Percentiles rank a stretch among this genome's conserved stretches.
These are phyloP conservation scores for Crossoptilon crossoptilon DNA, from an alignment of 2,797 vertebrate species.

Conservation along the genomic window DNA sequence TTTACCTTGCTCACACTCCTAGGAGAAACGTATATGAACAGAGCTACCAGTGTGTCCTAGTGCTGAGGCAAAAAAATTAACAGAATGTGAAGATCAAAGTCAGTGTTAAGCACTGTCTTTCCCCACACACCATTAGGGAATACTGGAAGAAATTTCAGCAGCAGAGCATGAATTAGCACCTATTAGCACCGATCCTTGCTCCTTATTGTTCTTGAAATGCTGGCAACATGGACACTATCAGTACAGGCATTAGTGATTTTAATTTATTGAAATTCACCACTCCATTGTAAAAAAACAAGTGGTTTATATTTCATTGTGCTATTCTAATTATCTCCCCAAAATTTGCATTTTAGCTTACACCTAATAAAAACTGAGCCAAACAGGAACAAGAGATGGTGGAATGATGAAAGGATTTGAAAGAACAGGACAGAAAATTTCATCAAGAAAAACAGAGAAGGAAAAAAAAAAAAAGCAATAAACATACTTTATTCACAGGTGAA, in stretches of 20 bases:
- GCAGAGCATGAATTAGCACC: neutral
- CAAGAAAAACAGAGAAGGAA: neutral
- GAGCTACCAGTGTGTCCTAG: neutral
- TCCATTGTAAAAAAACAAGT: neutral
- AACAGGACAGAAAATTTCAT: neutral
- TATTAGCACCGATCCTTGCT: neutral
- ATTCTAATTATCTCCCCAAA: neutral
- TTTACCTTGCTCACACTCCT: neutral
- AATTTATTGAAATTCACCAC: neutral
- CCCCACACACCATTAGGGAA: rapidly evolving
- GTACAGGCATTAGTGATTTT: neutral
- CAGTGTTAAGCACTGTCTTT: neutral
- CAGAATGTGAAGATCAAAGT: neutral
- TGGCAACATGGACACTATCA: neutral
- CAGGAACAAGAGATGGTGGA: neutral
- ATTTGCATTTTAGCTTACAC: neutral
- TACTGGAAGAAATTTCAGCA: neutral
- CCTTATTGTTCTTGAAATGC: neutral
- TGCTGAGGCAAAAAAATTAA: neutral
- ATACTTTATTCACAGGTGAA: neutral
- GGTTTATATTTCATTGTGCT: neutral
- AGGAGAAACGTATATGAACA: neutral
- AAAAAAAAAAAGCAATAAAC: neutral
- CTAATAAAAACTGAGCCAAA: neutral
- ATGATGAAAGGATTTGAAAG: neutral